Evolutionary conservation across 2,113 vertebrate species (phyloP), one percentile per base, ranked within the genome.

Genomic region (Malurus cyaneus): DNA sequence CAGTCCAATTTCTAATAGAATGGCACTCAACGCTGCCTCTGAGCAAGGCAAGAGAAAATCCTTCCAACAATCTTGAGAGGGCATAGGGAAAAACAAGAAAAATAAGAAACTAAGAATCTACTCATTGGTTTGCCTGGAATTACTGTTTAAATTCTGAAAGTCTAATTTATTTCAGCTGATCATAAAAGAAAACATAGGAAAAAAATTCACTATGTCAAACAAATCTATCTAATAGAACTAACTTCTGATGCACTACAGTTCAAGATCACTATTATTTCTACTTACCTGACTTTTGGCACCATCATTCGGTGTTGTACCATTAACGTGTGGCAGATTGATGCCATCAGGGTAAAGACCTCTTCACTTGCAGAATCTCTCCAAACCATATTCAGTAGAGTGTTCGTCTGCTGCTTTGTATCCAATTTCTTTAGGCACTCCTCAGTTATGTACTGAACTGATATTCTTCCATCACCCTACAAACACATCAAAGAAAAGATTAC

Each of bases 251-350:
- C 18, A 36, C 8, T 28, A 17, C 3, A 53, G 41, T 59, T 93
- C 36, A 50, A 80, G 25, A 25, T 34, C 21, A 64, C 6, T 8
- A 34, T 79, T 83, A 59, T n/a, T 59, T 65, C 67, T 73, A 96
- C 97, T 97, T 97, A 98, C 99, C 99, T 99, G 98, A 99, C 99
- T 98, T 98, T 99, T 60, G 99, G 99, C 97, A 99, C 99, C 98
- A 99, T 98, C 98, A 99, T 98, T 80, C 99, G 99, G 94, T 99
- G 99, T 95, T 99, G 99, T 65, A 99, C 99, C 99, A 99, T 99
- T 12, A 99, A 97, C 0, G 99, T 99, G 98, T 99, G 99, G 96
- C 99, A 99, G 96, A 99, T 98, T 32, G 98, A 99, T 6, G 99
- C 99, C 99, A 98, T 98, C 70, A 98, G 92, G 7, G 98, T 98